Conservation (phyloP, 2,113 vertebrate species). For the Gymnobelideus leadbeateri region DNA sequence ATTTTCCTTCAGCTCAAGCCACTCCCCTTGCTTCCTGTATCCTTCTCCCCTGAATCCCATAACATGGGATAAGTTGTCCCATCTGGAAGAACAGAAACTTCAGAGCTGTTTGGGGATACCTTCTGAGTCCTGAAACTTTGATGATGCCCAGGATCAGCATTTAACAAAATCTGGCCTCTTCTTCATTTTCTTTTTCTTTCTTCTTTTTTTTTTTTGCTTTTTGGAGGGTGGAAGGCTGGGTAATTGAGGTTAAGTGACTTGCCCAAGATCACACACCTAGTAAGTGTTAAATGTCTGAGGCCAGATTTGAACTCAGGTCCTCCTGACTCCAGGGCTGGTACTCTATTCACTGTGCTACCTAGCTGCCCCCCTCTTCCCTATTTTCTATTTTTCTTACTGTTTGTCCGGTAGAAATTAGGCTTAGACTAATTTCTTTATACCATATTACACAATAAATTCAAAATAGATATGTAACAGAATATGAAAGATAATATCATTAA, state of each 20-base stretch:
- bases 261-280: no score
- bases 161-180: neutral
- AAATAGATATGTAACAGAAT: neutral
- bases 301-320: no score
- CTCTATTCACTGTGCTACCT: no score
- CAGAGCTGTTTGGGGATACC: neutral
- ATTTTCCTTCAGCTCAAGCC: neutral
- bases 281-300: no score
- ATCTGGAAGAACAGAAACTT: neutral
- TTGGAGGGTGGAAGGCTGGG: no score
- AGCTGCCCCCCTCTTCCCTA: no score
- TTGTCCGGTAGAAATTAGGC: neutral
- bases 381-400: neutral
- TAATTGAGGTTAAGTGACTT: no score
- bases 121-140: neutral
- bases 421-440: neutral
- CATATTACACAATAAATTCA: neutral
- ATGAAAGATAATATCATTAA: neutral
- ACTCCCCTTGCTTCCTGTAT: neutral
- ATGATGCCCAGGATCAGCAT: neutral
- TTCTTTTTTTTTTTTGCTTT: neutral
- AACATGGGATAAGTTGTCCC: neutral
- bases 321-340: no score
- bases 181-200: rapidly evolving
- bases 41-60: neutral